phyloP scores from a whole-genome alignment of 2,113 vertebrate species.

The Columbina picui region DNA sequence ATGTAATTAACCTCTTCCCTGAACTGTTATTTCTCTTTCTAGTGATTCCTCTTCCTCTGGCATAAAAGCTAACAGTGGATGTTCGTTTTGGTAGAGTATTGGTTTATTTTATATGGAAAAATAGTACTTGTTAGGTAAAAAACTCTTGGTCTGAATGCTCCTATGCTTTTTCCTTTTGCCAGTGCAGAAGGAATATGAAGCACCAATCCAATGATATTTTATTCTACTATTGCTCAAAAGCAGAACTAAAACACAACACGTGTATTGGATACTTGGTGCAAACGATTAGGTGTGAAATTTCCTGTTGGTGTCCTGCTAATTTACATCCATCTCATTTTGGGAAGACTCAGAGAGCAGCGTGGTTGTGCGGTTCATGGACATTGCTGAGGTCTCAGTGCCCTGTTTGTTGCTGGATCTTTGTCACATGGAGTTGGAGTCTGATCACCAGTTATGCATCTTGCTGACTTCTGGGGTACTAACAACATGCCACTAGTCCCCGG shows the following conservation, averaged over 20 bases:
- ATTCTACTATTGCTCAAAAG: not conserved
- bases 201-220: not conserved
- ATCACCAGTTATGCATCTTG: not conserved
- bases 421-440: not conserved
- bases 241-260: not conserved
- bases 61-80: not conserved
- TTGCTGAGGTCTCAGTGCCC: not conserved
- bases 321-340: not conserved
- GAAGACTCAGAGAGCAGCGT: rapidly evolving
- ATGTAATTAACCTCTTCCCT: not conserved
- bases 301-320: not conserved
- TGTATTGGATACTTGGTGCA: not conserved
- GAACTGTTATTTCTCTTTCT: not conserved
- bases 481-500: not conserved
- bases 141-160: not conserved
- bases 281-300: not conserved
- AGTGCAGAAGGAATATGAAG: not conserved
- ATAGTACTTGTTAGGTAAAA: not conserved
- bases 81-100: not conserved
- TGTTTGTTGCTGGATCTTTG: not conserved
- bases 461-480: not conserved
- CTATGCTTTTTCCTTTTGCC: not conserved
- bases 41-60: not conserved
- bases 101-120: not conserved
- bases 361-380: not conserved